These are phyloP conservation scores for Oryzias melastigma DNA, from an alignment of 2,113 vertebrate genomes.

Conservation along the genomic window DNA sequence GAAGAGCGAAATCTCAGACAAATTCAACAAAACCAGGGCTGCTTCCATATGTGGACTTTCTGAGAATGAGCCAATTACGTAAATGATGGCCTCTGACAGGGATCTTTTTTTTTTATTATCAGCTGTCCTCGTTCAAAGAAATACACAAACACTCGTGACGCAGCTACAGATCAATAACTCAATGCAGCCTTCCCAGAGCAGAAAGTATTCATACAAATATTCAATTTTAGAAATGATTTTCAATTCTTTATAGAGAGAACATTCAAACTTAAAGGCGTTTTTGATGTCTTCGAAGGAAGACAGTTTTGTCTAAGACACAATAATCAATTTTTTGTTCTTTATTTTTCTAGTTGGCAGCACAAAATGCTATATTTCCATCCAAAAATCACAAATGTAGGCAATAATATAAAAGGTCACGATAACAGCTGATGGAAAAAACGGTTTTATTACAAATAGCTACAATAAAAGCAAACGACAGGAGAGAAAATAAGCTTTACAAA, in stretches of 20 bases:
- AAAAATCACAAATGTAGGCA: not conserved
- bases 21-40: not conserved
- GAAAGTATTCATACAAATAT: no score
- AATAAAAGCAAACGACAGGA: conserved; percentile 23
- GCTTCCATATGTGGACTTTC: not conserved
- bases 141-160: conserved; percentile 7
- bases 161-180: not conserved
- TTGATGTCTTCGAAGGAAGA: no score
- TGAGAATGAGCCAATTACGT: not conserved
- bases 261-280: no score
- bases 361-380: not conserved
- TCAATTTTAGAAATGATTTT: no score
- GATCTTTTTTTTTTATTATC: conserved; percentile 21
- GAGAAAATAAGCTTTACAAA: conserved; percentile 23
- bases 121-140: not conserved
- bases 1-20: no score
- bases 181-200: no score
- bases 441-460: conserved; percentile 46
- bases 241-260: no score
- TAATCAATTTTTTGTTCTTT: no score
- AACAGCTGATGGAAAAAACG: conserved; percentile 4
- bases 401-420: not conserved
- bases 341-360: not conserved
- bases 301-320: no score
- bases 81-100: not conserved